Evolutionary conservation across 1,140 invertebrate genomes (phyloP), one percentile per base, ranked within the genome.

Genomic region (Drosophila insularis): DNA sequence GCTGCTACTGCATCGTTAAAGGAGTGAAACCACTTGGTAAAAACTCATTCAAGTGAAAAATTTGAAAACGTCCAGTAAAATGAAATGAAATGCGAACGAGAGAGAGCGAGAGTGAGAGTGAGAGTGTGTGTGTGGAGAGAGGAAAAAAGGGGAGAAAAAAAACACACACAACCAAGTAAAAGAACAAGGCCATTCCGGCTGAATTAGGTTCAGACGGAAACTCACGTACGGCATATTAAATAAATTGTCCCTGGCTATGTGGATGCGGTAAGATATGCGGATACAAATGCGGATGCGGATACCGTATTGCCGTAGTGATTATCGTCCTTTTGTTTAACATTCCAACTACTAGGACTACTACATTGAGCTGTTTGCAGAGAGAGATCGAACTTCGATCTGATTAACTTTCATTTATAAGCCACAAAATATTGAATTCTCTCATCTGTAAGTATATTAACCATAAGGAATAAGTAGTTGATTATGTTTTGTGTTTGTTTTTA

Each of bases 141-240:
- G 19, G 11, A 43, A 59, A 21, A 61, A 46, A 35, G 19, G 46
- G 50, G 54, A 43, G 63, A 63, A 60, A 55, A 60, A 43, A 50
- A 71, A 54, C 55, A 6, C 27, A 27, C 27, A 27, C 27, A 27
- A 27, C 27, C 27, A 59, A 67, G 63, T 37, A 61, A 70, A 63
- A 55, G 17, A 39, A 27, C 53, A 58, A 35, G 19, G 50, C 53
- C 63, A 56, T 61, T 55, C 76, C 54, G 64, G 14, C 74, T 31
- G 65, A 66, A 76, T 58, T 35, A 11, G 55, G 63, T 32, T 62
- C 59, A 69, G 53, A 64, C 80, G 72, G 67, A 90, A 81, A 62
- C 78, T 75, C 81, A 90, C 86, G 86, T 89, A 77, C 73, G 76
- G 81, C 89, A 86, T 90, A 90, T 90, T 86, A 86, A 90, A 90